Percentiles rank a stretch among this genome's conserved stretches.
Evolutionary conservation across 92 coral and sea anemone species (phyloP).

Genomic region (Diadumene lineata): DNA sequence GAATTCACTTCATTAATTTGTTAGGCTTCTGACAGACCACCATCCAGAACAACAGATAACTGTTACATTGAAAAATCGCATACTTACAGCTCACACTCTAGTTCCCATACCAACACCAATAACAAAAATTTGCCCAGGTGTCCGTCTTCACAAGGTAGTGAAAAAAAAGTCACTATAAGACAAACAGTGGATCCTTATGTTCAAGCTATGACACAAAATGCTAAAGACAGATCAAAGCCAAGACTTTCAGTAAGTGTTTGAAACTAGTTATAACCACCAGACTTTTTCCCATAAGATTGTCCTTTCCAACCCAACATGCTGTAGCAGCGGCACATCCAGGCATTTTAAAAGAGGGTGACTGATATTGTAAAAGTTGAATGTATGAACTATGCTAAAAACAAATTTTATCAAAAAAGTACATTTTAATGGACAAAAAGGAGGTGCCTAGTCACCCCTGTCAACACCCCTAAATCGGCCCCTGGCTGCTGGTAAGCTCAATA

Average conservation of each 20-base stretch:
- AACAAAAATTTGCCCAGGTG: not conserved
- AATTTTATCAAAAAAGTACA: no score
- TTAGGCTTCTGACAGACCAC: slow-evolving; percentile 7
- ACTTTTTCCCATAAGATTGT: no score
- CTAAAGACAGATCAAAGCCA: slow-evolving; percentile 33
- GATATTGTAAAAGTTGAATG: no score
- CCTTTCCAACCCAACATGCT: no score
- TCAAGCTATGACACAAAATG: slow-evolving; percentile 45
- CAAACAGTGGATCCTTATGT: slow-evolving; percentile 41
- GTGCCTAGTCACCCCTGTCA: no score
- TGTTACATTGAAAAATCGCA: not conserved
- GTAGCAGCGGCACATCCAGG: no score
- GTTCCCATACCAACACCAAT: slow-evolving; percentile 30
- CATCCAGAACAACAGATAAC: not conserved
- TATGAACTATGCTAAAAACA: no score
- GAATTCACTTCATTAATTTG: not conserved
- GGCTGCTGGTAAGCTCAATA: no score
- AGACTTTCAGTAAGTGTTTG: slow-evolving; percentile 56
- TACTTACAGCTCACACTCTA: slow-evolving; percentile 16
- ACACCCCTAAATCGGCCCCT: no score
- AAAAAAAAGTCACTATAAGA: not conserved
- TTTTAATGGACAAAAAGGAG: no score
- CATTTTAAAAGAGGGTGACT: no score
- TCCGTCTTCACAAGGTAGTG: not conserved
- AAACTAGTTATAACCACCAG: not conserved